phyloP scores from a whole-genome alignment of 1,140 invertebrate genomes.

The Nephila pilipes region DNA sequence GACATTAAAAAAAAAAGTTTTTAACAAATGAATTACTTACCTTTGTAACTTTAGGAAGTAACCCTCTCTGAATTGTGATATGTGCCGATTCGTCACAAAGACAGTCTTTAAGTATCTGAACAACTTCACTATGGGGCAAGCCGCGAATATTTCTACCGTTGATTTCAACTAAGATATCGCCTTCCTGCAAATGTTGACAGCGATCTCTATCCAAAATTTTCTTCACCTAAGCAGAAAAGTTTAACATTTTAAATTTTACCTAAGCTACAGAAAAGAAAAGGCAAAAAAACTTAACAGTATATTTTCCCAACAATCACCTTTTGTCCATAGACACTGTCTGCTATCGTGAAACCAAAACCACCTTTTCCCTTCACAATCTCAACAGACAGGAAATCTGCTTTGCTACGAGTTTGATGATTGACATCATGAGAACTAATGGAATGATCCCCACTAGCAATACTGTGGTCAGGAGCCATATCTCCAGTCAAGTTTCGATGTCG shows the following conservation, averaged over 20 bases:
- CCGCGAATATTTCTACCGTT: conserved; percentile 93
- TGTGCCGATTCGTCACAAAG: conserved; percentile 91
- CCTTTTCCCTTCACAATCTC: conserved; percentile 89
- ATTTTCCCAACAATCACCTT: conserved; percentile 83
- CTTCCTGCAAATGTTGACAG: conserved; percentile 94
- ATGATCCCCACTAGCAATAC: conserved; percentile 79
- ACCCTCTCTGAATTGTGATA: conserved; percentile 90
- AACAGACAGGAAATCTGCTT: conserved; percentile 85
- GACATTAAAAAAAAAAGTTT: neutral
- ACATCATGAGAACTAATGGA: conserved; percentile 79
- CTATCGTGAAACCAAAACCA: conserved; percentile 99
- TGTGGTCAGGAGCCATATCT: conserved; percentile 81
- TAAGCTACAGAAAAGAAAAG: neutral
- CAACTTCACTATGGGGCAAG: conserved; percentile 95
- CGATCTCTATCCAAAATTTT: conserved; percentile 96
- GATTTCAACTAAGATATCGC: conserved; percentile 96
- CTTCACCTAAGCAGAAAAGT: conserved; percentile 85
- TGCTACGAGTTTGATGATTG: conserved; percentile 77
- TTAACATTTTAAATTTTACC: neutral
- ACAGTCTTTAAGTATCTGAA: conserved; percentile 97
- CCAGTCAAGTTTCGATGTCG: conserved; percentile 84
- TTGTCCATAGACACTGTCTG: conserved; percentile 95
- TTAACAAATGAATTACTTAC: conserved; percentile 23
- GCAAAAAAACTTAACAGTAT: neutral
- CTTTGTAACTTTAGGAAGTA: conserved; percentile 61